Base-by-base conservation (phyloP, 2,113 vertebrate genomes). In the Hemichromis elongatus region DNA sequence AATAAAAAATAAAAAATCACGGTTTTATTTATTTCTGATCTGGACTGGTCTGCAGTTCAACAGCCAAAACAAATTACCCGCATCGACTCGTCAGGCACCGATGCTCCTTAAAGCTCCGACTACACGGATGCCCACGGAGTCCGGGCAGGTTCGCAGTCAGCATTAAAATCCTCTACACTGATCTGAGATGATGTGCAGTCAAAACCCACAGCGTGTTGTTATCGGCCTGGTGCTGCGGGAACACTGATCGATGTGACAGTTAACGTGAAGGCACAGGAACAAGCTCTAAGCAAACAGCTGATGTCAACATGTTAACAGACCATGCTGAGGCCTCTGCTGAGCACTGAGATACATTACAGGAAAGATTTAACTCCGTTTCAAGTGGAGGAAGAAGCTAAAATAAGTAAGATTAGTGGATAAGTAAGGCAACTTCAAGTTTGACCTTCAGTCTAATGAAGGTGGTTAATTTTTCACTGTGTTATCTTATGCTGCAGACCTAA, bases 241-340 rank as follows among this genome's bases (percentile, higher is more conserved):
- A 28, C 78, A 1, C 30, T 77, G 79, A 90, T 80, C 11, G 52
- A 80, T 88, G 90, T 89, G 91, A 91, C 90, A 78, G 90, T 26
- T 9, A 28, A 28, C 7, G 68, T 82, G 81, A 35, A 78, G 28
- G 28, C 57, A 11, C 79, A 81, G 77, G 53, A 47, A 75, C 37
- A 24, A 45, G 19, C 84, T 79, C 80, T 50, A 55, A n/a, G 86
- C 79, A 19, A 90, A 84, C 84, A 84, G 86, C 88, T 82, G 89
- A 90, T 83, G 86, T 80, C 73, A 24, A 75, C 84, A 80, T 37
- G 55, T 82, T 61, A 90, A 45, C 19, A 12, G 33, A 57, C 7
- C 33, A 4, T 3, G 70, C 24, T 56, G 16, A 55, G 16, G 28
- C 30, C 78, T 47, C 7, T 4, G 6, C 50, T 30, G 3, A 40